These are phyloP conservation scores for Alethe castanea DNA, from an alignment of 2,113 vertebrate species.

Conservation along the genomic window DNA sequence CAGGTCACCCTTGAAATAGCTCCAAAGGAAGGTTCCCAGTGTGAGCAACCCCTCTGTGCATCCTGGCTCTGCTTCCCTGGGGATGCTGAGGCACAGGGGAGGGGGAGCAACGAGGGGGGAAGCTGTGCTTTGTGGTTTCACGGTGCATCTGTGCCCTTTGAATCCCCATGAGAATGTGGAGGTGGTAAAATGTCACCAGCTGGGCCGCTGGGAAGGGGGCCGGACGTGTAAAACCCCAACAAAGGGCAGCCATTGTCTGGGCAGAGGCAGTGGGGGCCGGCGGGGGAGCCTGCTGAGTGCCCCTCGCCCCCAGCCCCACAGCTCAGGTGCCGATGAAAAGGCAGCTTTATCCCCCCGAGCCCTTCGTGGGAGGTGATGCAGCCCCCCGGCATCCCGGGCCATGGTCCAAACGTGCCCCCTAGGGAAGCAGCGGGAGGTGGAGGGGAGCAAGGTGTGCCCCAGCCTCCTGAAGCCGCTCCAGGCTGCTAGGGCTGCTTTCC, in stretches of 20 bases:
- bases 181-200: constrained; percentile 67
- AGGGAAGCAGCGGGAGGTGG: background rate
- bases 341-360: background rate
- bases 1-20: background rate
- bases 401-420: accelerated
- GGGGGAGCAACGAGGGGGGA: background rate
- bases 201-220: background rate
- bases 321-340: constrained; percentile 35
- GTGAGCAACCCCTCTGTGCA: background rate
- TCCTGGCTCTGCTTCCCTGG: background rate
- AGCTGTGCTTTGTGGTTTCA: background rate
- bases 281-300: background rate
- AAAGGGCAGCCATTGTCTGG: constrained; percentile 27
- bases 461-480: accelerated
- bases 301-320: background rate
- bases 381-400: accelerated
- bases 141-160: constrained; percentile 53
- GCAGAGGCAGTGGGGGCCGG: background rate
- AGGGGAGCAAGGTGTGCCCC: background rate
- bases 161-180: constrained; percentile 50
- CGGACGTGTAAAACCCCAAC: background rate
- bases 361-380: background rate
- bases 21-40: background rate
- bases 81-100: background rate
- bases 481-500: background rate